Conservation (phyloP, 2,797 vertebrate species). For the Muraenolepis orangiensis region DNA sequence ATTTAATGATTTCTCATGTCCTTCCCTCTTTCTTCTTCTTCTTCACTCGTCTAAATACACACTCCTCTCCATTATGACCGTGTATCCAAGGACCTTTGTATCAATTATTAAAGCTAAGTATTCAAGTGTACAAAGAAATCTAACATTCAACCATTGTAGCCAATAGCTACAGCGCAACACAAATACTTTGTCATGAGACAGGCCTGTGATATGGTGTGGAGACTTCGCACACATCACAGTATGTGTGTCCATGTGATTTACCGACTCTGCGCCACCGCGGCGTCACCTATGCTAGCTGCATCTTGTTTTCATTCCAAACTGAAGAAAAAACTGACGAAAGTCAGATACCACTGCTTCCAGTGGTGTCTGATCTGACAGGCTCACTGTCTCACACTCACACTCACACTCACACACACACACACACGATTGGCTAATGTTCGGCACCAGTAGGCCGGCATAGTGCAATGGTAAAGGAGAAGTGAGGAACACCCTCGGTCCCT, state of each 20-base stretch:
- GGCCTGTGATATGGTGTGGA: neutral
- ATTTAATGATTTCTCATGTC: neutral
- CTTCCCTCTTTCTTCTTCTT: neutral
- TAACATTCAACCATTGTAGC: neutral
- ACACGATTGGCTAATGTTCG: neutral
- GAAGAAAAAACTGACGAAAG: too few species aligned
- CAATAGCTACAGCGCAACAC: neutral
- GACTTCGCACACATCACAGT: neutral
- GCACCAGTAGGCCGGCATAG: neutral
- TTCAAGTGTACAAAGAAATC: neutral
- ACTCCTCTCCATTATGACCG: too few species aligned
- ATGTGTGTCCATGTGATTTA: neutral
- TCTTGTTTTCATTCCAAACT: neutral
- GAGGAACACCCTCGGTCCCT: conserved; percentile 19
- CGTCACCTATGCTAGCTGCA: neutral
- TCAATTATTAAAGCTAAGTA: neutral
- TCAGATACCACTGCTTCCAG: too few species aligned
- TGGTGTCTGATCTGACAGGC: too few species aligned
- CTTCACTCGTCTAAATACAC: too few species aligned
- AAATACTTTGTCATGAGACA: neutral
- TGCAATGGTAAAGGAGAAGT: conserved; percentile 53
- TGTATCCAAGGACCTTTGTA: neutral
- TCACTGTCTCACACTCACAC: too few species aligned
- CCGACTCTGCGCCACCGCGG: neutral
- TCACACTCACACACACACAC: neutral